Conservation (phyloP, 2,888 invertebrate species). For the Mimumesa dahlbomi region DNA sequence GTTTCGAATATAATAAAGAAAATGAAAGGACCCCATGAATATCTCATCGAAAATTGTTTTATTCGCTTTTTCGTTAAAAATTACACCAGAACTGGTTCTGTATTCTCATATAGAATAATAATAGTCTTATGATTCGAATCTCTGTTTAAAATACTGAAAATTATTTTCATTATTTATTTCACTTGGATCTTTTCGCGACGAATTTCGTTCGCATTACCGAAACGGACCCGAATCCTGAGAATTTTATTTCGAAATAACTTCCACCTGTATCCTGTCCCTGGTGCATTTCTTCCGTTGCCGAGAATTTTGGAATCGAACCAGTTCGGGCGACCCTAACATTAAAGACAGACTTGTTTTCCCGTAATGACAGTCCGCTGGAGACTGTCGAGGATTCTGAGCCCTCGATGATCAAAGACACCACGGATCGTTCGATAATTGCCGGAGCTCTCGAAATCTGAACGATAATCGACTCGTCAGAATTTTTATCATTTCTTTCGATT, state of each 20-base stretch:
- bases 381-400: slow-evolving; percentile 16
- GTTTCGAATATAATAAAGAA: slow-evolving; percentile 31
- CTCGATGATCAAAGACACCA: slow-evolving; percentile 35
- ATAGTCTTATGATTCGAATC: not conserved
- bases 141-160: not conserved
- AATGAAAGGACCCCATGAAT: not conserved
- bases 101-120: not conserved
- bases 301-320: slow-evolving; percentile 56
- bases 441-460: not conserved
- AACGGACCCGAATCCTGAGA: too few relatives aligned
- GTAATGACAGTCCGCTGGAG: slow-evolving; percentile 67
- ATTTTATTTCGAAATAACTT: slow-evolving; percentile 4
- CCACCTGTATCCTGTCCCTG: slow-evolving; percentile 30
- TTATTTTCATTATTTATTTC: not conserved
- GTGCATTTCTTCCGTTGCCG: slow-evolving; percentile 45
- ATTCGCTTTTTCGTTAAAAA: not conserved
- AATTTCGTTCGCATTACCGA: too few relatives aligned
- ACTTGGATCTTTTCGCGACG: not conserved
- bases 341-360: slow-evolving; percentile 69
- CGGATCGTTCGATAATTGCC: not conserved
- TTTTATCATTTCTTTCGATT: slow-evolving; percentile 11
- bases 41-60: too few relatives aligned
- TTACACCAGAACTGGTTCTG: too few relatives aligned
- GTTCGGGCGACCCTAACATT: slow-evolving; percentile 66
- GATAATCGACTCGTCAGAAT: slow-evolving; percentile 3